Evolutionary conservation across 2,797 vertebrate species (phyloP).

Genomic region (Characodon lateralis): DNA sequence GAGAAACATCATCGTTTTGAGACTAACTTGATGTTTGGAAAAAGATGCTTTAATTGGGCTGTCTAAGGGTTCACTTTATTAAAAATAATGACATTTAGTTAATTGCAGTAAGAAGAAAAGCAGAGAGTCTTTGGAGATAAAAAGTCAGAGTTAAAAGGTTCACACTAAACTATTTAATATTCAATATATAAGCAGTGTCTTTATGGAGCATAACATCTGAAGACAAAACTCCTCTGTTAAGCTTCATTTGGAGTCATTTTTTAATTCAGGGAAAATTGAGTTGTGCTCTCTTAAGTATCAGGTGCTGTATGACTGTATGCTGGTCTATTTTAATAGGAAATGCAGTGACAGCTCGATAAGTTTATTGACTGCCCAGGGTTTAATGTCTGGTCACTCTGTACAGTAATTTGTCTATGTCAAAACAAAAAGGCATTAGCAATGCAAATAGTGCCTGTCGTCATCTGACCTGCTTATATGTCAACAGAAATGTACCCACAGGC

Average conservation of each 20-base stretch:
- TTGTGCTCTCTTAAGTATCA: neutral
- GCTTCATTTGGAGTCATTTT: conserved; percentile 12
- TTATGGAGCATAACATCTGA: conserved; percentile 4
- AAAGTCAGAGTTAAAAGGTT: neutral
- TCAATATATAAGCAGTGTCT: neutral
- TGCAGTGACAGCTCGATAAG: conserved; percentile 21
- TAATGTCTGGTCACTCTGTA: conserved; percentile 28
- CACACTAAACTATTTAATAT: neutral
- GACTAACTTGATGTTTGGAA: neutral
- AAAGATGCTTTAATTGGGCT: too few species aligned
- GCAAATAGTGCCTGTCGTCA: conserved; percentile 33
- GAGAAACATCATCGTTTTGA: neutral
- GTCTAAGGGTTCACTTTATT: neutral
- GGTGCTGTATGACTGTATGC: neutral
- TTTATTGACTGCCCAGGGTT: conserved; percentile 21
- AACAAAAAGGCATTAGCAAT: conserved; percentile 24
- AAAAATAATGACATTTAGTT: neutral
- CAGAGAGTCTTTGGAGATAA: neutral
- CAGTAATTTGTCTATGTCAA: conserved; percentile 42
- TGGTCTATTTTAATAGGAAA: conserved; percentile 42
- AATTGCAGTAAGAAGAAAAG: neutral
- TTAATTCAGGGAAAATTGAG: conserved; percentile 4
- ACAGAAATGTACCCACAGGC: conserved; percentile 14
- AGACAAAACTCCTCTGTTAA: conserved; percentile 10
- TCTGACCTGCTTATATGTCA: conserved; percentile 30